Percentiles rank a stretch among this genome's conserved stretches.
These are phyloP conservation scores for Panagrolaimus sp. DNA, from an alignment of 1,140 invertebrate genomes.

Conservation along the genomic window DNA sequence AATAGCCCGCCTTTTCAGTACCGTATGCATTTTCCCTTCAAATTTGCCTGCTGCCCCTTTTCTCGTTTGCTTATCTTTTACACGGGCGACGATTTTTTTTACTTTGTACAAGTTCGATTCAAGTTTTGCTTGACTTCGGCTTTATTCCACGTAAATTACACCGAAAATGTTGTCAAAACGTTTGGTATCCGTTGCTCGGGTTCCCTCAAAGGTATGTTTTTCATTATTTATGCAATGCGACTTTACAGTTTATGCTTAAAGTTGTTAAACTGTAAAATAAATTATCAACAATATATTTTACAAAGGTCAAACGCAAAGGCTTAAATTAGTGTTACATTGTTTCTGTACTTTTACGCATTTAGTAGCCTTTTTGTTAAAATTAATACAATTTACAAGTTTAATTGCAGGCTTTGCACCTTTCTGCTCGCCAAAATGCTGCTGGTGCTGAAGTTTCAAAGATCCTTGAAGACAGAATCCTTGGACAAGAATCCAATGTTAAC, in stretches of 20 bases:
- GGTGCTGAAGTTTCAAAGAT: conserved; percentile 84
- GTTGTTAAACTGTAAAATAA: neutral
- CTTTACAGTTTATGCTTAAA: neutral
- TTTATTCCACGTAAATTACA: conserved; percentile 20
- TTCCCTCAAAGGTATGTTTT: conserved; percentile 30
- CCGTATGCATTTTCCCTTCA: conserved; percentile 1
- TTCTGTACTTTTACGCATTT: no score
- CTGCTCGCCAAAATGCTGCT: conserved; percentile 45
- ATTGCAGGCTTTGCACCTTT: conserved; percentile 33
- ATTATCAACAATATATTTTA: conserved; percentile 17
- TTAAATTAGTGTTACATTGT: no score
- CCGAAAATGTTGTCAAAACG: conserved; percentile 41
- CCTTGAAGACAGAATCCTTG: conserved; percentile 94
- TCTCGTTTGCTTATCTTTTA: no score
- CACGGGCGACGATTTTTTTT: no score
- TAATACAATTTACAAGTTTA: conserved; percentile 17
- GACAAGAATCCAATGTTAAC: conserved; percentile 70
- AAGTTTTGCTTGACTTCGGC: conserved; percentile 11
- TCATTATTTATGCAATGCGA: neutral
- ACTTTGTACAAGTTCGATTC: neutral
- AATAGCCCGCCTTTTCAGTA: conserved; percentile 13
- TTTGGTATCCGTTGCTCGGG: conserved; percentile 30
- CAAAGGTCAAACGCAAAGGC: no score
- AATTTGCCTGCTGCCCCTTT: no score
- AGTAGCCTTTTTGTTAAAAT: no score